phyloP scores from a whole-genome alignment of 92 coral and sea anemone species.

The Virgularia gustaviana region DNA sequence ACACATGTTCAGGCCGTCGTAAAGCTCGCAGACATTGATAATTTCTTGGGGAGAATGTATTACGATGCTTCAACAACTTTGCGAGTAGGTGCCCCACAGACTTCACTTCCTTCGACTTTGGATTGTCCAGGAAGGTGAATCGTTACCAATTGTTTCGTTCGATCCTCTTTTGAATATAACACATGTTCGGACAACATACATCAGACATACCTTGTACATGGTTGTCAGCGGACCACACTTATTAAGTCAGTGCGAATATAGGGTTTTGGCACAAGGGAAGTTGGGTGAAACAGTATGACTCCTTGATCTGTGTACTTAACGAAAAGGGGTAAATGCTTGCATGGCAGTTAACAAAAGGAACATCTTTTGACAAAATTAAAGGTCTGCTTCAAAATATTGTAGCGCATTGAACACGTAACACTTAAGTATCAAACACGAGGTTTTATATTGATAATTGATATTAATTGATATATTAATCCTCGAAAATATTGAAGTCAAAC shows the following conservation, averaged over 20 bases:
- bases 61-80: no score
- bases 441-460: neutral
- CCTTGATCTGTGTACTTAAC: constrained; percentile 37
- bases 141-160: constrained; percentile 22
- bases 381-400: neutral
- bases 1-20: constrained; percentile 9
- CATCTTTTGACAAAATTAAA: constrained; percentile 5
- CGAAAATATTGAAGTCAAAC: constrained; percentile 32
- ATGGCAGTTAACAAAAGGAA: constrained; percentile 50
- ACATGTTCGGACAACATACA: neutral
- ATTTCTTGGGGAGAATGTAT: constrained; percentile 1
- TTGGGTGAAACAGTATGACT: constrained; percentile 42
- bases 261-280: neutral
- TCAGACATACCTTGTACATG: constrained; percentile 10
- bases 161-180: constrained; percentile 13
- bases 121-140: constrained; percentile 17
- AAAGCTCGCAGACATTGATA: constrained; percentile 9
- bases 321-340: constrained; percentile 41
- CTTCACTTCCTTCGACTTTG: no score
- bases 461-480: neutral
- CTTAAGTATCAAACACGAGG: neutral
- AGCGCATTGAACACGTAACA: neutral
- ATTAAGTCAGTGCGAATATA: constrained; percentile 10
- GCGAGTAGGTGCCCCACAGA: no score
- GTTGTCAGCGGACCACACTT: constrained; percentile 31